Evolutionary conservation across 2,888 invertebrate species (phyloP).

Genomic region (Agrotis segetum): DNA sequence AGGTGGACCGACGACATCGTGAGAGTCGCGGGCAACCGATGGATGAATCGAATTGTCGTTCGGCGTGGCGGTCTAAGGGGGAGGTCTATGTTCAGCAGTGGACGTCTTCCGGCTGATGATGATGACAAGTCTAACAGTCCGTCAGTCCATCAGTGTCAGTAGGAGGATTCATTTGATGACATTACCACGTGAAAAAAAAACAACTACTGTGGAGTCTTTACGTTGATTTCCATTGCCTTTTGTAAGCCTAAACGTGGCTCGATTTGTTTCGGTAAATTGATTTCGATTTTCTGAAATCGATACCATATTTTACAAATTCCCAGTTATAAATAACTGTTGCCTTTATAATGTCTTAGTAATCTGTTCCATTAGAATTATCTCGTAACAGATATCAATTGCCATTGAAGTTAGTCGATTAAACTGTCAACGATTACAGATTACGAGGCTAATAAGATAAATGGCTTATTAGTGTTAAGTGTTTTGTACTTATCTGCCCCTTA

Average conservation of each 20-base stretch:
- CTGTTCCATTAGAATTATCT: slow-evolving; percentile 52
- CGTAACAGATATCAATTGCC: slow-evolving; percentile 38
- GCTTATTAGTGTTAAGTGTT: slow-evolving; percentile 48
- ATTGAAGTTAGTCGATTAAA: slow-evolving; percentile 50
- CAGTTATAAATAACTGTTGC: too few species aligned
- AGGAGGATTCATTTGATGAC: too few species aligned
- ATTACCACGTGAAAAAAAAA: too few species aligned
- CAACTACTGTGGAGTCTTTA: slow-evolving; percentile 21
- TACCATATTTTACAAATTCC: slow-evolving; percentile 13
- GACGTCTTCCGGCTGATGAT: too few species aligned
- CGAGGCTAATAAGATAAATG: slow-evolving; percentile 48
- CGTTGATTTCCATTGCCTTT: slow-evolving; percentile 23
- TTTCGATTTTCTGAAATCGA: background rate
- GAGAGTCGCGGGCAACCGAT: too few species aligned
- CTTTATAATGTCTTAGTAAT: slow-evolving; percentile 26
- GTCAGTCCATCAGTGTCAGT: too few species aligned
- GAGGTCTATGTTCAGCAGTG: too few species aligned
- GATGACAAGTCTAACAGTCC: too few species aligned
- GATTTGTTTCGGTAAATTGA: slow-evolving; percentile 46
- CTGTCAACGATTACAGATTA: slow-evolving; percentile 49
- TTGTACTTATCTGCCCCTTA: slow-evolving; percentile 23
- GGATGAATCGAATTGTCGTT: too few species aligned
- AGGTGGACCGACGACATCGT: too few species aligned
- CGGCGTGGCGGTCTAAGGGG: too few species aligned
- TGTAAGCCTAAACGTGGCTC: slow-evolving; percentile 46